A percentile compares a stretch with the other conserved stretches of the same genome.
Conservation (phyloP, 37 sponge, comb jelly and placozoan species). For the Bolinopsis microptera region DNA sequence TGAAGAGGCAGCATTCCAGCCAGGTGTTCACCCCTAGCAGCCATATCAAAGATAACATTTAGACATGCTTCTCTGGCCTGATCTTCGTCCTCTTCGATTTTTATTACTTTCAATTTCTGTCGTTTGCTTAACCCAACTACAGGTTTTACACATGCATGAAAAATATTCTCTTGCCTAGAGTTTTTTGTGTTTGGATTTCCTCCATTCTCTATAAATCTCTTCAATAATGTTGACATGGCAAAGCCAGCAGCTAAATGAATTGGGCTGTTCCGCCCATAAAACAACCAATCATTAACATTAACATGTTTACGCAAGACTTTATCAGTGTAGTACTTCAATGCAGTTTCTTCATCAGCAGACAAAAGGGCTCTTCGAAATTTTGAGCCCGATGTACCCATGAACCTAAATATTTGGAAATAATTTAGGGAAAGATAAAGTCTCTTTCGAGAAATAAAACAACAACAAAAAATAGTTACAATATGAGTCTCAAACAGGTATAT, state of each 20-base stretch:
- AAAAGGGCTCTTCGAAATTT: slow-evolving; percentile 18
- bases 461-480: too few species aligned
- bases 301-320: slow-evolving; percentile 39
- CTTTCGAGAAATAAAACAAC: too few species aligned
- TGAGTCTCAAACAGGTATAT: too few species aligned
- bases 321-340: slow-evolving; percentile 48
- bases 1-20: slow-evolving; percentile 17
- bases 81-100: slow-evolving; percentile 30
- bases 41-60: slow-evolving; percentile 37
- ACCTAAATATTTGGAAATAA: neutral
- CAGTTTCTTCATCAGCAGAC: slow-evolving; percentile 51
- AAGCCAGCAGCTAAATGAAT: slow-evolving; percentile 57
- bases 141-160: slow-evolving; percentile 52
- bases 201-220: slow-evolving; percentile 29
- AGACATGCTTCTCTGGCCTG: slow-evolving; percentile 1
- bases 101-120: slow-evolving; percentile 29
- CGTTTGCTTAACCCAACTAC: slow-evolving; percentile 15
- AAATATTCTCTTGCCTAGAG: slow-evolving; percentile 11
- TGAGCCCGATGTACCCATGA: slow-evolving; percentile 26
- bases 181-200: slow-evolving; percentile 43
- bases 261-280: slow-evolving; percentile 31
- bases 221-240: slow-evolving; percentile 25
- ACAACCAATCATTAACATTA: slow-evolving; percentile 37
- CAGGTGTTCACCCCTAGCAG: slow-evolving; percentile 25
- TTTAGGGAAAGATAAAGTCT: neutral